phyloP scores from a whole-genome alignment of 2,797 vertebrate genomes.

The Poecilia picta region DNA sequence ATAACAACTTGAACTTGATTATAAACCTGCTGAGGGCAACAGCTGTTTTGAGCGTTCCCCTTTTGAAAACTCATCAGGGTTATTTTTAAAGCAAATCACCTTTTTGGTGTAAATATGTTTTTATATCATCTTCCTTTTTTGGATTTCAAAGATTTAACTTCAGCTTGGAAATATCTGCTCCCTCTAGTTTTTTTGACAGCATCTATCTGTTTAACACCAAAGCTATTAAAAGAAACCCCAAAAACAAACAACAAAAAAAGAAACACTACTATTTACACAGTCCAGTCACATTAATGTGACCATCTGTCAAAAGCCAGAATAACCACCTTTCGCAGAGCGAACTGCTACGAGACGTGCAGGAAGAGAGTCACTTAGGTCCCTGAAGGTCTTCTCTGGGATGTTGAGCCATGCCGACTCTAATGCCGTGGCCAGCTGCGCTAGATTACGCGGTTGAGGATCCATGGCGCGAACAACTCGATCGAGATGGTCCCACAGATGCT shows the following conservation, averaged over 20 bases:
- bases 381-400: too few species aligned
- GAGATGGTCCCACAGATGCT: too few species aligned
- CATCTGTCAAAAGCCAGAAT: too few species aligned
- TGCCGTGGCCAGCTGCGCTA: too few species aligned
- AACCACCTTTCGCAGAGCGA: too few species aligned
- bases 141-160: background rate
- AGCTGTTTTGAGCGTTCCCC: background rate
- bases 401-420: too few species aligned
- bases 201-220: background rate
- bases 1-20: constrained; percentile 10
- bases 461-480: too few species aligned
- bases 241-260: background rate
- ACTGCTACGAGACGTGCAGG: too few species aligned
- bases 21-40: constrained; percentile 7
- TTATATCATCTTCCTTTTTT: background rate
- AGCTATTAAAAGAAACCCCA: background rate
- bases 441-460: too few species aligned
- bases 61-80: background rate
- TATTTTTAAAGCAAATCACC: background rate
- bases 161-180: background rate
- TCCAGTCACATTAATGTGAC: too few species aligned
- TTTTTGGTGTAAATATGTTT: background rate
- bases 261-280: too few species aligned
- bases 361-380: too few species aligned
- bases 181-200: background rate